A percentile compares a stretch with the other conserved stretches of the same genome.
These are phyloP conservation scores for Shargacucullia verbasci DNA, from an alignment of 2,888 invertebrate genomes.

Conservation along the genomic window DNA sequence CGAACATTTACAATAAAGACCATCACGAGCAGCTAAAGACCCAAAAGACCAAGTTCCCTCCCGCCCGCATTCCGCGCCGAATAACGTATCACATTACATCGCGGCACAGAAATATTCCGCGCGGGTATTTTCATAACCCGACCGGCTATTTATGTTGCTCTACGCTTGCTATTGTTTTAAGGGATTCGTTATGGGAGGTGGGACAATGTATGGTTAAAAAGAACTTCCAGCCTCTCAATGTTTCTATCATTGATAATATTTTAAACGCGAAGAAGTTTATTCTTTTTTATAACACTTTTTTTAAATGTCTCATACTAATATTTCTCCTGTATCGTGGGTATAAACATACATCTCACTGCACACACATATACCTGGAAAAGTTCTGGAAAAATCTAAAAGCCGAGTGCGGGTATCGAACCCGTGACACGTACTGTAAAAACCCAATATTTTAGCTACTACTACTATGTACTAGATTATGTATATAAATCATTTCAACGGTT, in stretches of 20 bases:
- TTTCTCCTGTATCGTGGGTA: no score
- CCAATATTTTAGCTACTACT: no score
- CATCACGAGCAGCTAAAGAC: background rate
- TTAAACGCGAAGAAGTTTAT: no score
- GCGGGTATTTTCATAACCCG: slow-evolving; percentile 59
- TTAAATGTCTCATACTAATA: no score
- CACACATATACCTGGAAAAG: no score
- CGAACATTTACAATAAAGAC: background rate
- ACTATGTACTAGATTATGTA: no score
- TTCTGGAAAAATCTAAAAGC: no score
- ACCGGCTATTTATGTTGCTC: slow-evolving; percentile 49
- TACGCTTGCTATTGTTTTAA: slow-evolving; percentile 47
- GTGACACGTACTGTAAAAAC: no score
- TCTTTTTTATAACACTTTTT: no score
- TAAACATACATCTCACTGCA: no score
- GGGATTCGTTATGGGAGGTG: slow-evolving; percentile 39
- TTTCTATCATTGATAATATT: background rate
- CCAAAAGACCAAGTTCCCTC: slow-evolving; percentile 2
- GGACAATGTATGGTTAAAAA: slow-evolving; percentile 1
- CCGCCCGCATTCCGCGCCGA: slow-evolving; percentile 33
- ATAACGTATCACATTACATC: slow-evolving; percentile 53
- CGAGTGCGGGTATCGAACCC: no score
- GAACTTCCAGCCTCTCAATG: background rate
- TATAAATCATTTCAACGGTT: no score
- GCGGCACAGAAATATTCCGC: slow-evolving; percentile 53